phyloP scores from a whole-genome alignment of 2,888 invertebrate genomes.

The Tenthredo scrophulariae region DNA sequence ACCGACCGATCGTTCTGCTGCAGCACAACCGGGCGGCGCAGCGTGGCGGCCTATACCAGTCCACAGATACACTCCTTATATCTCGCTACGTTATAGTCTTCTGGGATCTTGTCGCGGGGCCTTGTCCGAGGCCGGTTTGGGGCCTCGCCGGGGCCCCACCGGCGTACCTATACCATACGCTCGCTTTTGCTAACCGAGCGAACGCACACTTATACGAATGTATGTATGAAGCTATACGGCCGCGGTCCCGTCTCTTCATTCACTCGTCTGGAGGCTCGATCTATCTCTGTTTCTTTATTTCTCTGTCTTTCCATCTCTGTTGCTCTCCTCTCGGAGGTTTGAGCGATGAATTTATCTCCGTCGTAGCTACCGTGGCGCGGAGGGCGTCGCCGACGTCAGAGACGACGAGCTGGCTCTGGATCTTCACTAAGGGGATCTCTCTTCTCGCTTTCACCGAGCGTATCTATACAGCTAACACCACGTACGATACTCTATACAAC shows the following conservation, averaged over 20 bases:
- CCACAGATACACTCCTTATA: slow-evolving; percentile 1
- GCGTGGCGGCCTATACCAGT: neutral
- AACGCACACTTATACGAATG: neutral
- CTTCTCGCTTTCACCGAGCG: slow-evolving; percentile 41
- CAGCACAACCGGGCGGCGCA: neutral
- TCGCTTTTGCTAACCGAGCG: slow-evolving; percentile 15
- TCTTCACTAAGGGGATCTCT: neutral
- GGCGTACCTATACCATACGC: slow-evolving; percentile 11
- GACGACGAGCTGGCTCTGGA: neutral
- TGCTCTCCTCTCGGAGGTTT: slow-evolving; percentile 4
- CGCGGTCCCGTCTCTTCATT: slow-evolving; percentile 36
- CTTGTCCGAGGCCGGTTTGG: slow-evolving; percentile 46
- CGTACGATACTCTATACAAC: neutral
- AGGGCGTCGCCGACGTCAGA: slow-evolving; percentile 51
- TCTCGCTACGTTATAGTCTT: slow-evolving; percentile 7
- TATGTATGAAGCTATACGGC: neutral
- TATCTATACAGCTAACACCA: neutral
- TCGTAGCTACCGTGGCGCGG: slow-evolving; percentile 36
- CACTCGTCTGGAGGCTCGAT: slow-evolving; percentile 39
- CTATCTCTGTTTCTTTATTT: slow-evolving; percentile 56
- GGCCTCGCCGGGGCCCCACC: slow-evolving; percentile 10
- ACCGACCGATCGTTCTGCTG: neutral
- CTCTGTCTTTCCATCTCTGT: slow-evolving; percentile 54
- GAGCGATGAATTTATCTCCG: slow-evolving; percentile 26
- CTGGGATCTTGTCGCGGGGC: slow-evolving; percentile 29